Conservation (phyloP, 2,113 vertebrate genomes). For the Nymphicus hollandicus region DNA sequence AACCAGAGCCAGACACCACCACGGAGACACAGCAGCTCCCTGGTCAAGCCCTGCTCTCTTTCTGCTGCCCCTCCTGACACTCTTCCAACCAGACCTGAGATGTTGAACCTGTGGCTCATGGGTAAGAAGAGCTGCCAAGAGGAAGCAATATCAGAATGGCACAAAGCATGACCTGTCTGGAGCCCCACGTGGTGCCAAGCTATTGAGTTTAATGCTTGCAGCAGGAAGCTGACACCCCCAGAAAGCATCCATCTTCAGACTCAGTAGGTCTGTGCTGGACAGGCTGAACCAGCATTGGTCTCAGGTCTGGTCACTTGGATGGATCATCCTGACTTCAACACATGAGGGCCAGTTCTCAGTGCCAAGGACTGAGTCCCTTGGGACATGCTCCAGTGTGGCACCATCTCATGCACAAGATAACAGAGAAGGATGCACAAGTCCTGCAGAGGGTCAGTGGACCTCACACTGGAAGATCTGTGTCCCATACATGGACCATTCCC, state of each 20-base stretch:
- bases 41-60: neutral
- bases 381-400: neutral
- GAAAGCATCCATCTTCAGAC: neutral
- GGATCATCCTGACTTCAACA: neutral
- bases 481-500: too few species aligned
- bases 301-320: too few species aligned
- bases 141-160: neutral
- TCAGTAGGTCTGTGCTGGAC: neutral
- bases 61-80: neutral
- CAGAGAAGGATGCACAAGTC: neutral
- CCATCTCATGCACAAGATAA: neutral
- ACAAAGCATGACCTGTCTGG: neutral
- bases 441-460: neutral
- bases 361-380: too few species aligned
- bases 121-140: neutral
- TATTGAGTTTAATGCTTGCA: neutral
- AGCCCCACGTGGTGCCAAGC: neutral
- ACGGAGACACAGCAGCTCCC: neutral
- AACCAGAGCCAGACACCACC: neutral
- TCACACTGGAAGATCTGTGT: neutral
- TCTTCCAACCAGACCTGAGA: neutral
- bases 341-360: fast-evolving
- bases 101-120: neutral
- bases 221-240: neutral
- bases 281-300: neutral